Evolutionary conservation across 92 coral and sea anemone species (phyloP), one percentile per base, ranked within the genome.

Genomic region (Palythoa heliodiscus): DNA sequence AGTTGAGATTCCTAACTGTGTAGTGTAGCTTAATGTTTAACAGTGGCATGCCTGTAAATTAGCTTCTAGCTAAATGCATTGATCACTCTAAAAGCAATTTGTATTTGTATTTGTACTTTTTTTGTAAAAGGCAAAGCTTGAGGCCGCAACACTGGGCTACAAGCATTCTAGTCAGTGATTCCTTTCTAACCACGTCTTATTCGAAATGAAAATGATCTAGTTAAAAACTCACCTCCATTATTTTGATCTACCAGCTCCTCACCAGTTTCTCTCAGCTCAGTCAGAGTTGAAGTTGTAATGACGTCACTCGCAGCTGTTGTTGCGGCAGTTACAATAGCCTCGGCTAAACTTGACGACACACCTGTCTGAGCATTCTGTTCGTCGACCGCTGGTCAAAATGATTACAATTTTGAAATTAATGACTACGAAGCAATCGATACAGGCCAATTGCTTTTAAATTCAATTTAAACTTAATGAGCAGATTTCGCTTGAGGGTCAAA

Each of bases 311-410:
- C 95, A 1, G 94, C 95, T 20, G 93, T 83, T 16, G 98, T 86
- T 38, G 99, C 98, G 69, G 92, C 99, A 13, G 97, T 91, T 10
- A 96, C 98, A 73, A 97, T 93, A 78, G 99, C 98, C 57, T 97
- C 95, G 7, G 98, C 98, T 40, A 97, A 86, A 68, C 88, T 87
- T 19, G 92, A 90, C 16, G 93, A 89, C 76, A 91, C 78, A 71
- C 89, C 68, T 11, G 98, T 91, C 86, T 93, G 99, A 7, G 99
- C 99, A 86, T 97, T 97, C 87, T 97, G 99, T 86, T 97, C 97
- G 68, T 97, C 99, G 14, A 97, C 99, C 50, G 98, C 99, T 97
- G 91, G 9, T 53, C 72, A 86, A 77, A 70, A 25, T 20, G n/a
- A 78, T 38, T 60, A 48, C 37, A 4, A 78, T 7, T 39, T 22